These are phyloP conservation scores for Picus viridis DNA, from an alignment of 2,797 vertebrate genomes.

Conservation along the genomic window DNA sequence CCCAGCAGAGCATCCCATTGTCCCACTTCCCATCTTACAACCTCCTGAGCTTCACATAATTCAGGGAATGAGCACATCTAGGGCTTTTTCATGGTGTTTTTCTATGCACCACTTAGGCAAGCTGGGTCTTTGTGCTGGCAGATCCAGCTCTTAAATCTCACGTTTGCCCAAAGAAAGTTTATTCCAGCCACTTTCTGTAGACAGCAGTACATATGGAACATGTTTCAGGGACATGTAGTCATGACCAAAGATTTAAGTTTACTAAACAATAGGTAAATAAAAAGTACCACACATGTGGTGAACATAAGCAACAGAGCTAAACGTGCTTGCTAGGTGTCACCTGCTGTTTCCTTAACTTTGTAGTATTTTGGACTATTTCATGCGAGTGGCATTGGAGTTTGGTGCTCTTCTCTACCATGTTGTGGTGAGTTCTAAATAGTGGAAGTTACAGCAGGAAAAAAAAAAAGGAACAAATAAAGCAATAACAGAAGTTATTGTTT, in stretches of 20 bases:
- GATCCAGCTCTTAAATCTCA: neutral
- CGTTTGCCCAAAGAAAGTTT: conserved; percentile 22
- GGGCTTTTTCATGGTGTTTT: neutral
- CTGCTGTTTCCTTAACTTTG: neutral
- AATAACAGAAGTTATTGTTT: neutral
- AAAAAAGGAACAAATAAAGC: neutral
- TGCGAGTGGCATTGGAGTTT: neutral
- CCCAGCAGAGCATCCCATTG: neutral
- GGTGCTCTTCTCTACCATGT: neutral
- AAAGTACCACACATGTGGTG: neutral
- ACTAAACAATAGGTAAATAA: conserved; percentile 15
- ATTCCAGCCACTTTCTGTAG: neutral
- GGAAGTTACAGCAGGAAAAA: neutral
- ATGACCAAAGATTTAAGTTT: neutral
- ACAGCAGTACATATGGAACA: neutral
- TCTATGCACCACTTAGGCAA: neutral
- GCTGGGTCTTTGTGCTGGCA: neutral
- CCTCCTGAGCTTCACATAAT: neutral
- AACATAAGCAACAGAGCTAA: neutral
- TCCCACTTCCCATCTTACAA: fast-evolving
- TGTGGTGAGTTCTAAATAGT: neutral
- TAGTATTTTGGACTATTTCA: neutral
- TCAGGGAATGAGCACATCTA: neutral
- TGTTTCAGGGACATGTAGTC: neutral
- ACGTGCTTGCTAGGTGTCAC: fast-evolving